Percentiles rank a stretch among this genome's conserved stretches.
phyloP scores from a whole-genome alignment of 2,113 vertebrate species.

The Tragelaphus strepsiceros region DNA sequence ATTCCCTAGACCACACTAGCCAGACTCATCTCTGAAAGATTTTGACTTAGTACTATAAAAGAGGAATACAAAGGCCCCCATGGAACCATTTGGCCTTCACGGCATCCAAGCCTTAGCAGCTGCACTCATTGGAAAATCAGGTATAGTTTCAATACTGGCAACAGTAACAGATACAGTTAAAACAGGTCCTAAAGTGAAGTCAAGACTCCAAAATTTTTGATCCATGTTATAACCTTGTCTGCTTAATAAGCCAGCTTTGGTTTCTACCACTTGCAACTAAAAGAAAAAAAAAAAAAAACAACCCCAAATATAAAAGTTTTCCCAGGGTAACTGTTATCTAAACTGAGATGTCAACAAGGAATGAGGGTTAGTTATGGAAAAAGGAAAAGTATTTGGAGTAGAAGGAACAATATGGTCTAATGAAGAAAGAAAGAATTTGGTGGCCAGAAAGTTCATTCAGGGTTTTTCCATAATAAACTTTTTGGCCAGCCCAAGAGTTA shows the following conservation, averaged over 20 bases:
- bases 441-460: background rate
- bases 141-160: background rate
- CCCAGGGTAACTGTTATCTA: background rate
- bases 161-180: background rate
- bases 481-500: background rate
- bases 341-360: background rate
- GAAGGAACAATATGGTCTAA: background rate
- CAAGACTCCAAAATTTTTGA: constrained; percentile 22
- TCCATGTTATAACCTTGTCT: background rate
- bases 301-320: background rate
- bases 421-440: background rate
- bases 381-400: background rate
- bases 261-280: constrained; percentile 3
- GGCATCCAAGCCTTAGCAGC: background rate
- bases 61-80: background rate
- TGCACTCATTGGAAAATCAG: background rate
- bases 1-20: background rate
- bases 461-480: background rate
- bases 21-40: background rate
- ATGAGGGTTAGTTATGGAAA: background rate
- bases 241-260: constrained; percentile 42
- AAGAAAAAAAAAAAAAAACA: background rate
- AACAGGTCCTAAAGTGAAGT: background rate
- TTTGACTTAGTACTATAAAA: background rate
- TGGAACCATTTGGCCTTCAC: background rate